Evolutionary conservation across 2,888 invertebrate genomes (phyloP), one percentile per base, ranked within the genome.

Genomic region (Drosophila atripex): DNA sequence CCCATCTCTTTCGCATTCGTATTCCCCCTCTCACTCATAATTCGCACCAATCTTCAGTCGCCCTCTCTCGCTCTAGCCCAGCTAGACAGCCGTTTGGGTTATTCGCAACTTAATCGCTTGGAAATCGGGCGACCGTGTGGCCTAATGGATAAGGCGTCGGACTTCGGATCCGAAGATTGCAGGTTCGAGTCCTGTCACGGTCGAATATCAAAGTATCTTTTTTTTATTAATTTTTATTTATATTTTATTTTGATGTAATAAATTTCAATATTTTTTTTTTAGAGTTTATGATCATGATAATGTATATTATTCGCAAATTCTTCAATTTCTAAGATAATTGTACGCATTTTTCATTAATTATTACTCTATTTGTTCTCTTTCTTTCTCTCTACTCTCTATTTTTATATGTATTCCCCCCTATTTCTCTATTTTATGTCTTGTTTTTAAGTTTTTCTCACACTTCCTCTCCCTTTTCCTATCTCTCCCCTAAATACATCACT

Each of bases 111-210:
- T 49, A 18, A 43, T 50, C 64, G 32, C 0, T 0, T 0, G 9
- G 1, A 1, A 6, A 1, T 2, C 43, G 55, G 39, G 38, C 16
- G 84, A 66, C 86, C 79, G 79, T 74, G 80, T 78, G 83, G 65
- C 71, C 77, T 71, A 82, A 82, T 76, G 86, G 82, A 78, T 84
- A 78, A 78, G 78, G 76, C 82, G 63, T 78, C 76, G 73, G 82
- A 80, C 78, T 79, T 76, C 74, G 73, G 77, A 64, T 79, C 74
- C 79, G 79, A 82, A 82, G 82, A 82, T 78, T 78, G 77, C 83
- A 78, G 83, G 83, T 70, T 77, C 78, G 86, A 86, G 54, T 78
- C 63, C 64, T 75, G 72, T 75, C 73, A 64, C 71, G 84, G 77
- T 83, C 78, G 83, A 18, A 18, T 1, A 21, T 12, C 11, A n/a